phyloP scores from a whole-genome alignment of 2,113 vertebrate species.

The Aptenodytes patagonicus region DNA sequence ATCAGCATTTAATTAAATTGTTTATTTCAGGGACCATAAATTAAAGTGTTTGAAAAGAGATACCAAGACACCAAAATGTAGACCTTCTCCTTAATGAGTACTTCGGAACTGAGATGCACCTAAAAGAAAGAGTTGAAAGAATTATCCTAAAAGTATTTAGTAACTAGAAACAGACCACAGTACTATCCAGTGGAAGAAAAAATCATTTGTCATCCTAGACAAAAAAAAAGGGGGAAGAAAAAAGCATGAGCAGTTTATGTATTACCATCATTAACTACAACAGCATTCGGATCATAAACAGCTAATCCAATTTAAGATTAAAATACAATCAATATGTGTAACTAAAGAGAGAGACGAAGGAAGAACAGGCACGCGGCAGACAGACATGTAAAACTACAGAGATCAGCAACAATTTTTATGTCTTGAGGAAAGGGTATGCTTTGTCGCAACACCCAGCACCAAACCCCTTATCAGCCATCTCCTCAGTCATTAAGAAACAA shows the following conservation, averaged over 20 bases:
- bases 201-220: not conserved
- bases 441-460: not conserved
- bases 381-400: not conserved
- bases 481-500: not conserved
- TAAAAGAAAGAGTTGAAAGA: not conserved
- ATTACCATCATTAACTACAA: not conserved
- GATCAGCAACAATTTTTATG: not conserved
- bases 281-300: too few relatives aligned
- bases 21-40: not conserved
- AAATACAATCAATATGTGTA: not conserved
- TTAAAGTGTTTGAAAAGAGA: not conserved
- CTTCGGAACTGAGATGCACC: not conserved
- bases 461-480: not conserved
- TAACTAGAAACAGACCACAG: not conserved
- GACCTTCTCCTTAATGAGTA: not conserved
- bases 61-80: not conserved
- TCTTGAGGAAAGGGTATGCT: not conserved
- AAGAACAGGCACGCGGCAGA: not conserved
- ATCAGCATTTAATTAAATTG: not conserved
- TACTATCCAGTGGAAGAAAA: not conserved
- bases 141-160: not conserved
- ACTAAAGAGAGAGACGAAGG: too few relatives aligned
- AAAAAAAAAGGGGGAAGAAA: not conserved
- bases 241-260: not conserved
- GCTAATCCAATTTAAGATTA: not conserved